Conservation (phyloP, 2,888 invertebrate genomes). For the Eretmocerus hayati region DNA sequence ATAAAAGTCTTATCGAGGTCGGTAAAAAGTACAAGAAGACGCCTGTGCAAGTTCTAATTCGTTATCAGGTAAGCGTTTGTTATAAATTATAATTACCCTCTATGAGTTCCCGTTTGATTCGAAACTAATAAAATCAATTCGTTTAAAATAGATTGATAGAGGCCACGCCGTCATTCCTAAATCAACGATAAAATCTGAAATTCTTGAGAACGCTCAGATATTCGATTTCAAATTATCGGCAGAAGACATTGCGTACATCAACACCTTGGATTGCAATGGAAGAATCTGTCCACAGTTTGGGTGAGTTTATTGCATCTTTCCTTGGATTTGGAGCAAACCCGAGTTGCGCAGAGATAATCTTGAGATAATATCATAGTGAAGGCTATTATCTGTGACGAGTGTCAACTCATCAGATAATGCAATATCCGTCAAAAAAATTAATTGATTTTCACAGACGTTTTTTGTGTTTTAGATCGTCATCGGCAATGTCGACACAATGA, state of each 20-base stretch:
- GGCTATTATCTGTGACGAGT: too few species aligned
- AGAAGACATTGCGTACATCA: conserved; percentile 62
- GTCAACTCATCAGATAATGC: too few species aligned
- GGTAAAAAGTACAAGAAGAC: conserved; percentile 60
- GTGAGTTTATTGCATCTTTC: too few species aligned
- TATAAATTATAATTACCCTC: background rate
- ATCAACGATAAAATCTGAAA: conserved; percentile 66
- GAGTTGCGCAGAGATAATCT: too few species aligned
- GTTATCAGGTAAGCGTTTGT: conserved; percentile 52
- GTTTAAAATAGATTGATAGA: conserved; percentile 53
- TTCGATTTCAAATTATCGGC: conserved; percentile 65
- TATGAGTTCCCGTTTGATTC: too few species aligned
- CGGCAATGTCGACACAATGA: too few species aligned
- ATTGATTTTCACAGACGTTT: too few species aligned
- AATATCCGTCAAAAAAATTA: too few species aligned
- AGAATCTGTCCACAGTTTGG: conserved; percentile 58
- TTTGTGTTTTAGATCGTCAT: too few species aligned
- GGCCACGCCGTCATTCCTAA: conserved; percentile 75
- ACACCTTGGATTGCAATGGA: conserved; percentile 65
- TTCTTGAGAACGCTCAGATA: conserved; percentile 65
- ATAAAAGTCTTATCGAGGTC: conserved; percentile 59
- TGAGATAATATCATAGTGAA: too few species aligned
- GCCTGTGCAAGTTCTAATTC: conserved; percentile 63
- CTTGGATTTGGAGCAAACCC: too few species aligned
- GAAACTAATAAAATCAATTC: too few species aligned